Evolutionary conservation across 2,113 vertebrate genomes (phyloP).

Genomic region (Pelecanus crispus): DNA sequence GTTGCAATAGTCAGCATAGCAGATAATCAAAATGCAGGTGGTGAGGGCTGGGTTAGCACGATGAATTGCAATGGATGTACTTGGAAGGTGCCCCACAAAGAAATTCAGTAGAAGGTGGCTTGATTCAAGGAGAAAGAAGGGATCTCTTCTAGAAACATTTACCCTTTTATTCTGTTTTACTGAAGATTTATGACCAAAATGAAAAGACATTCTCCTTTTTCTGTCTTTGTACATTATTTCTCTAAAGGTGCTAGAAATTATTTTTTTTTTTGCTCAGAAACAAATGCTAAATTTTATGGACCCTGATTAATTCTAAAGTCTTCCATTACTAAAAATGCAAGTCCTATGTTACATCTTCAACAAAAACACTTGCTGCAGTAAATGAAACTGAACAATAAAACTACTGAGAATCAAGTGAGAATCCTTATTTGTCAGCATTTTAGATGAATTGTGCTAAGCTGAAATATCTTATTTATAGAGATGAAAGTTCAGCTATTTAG

Average conservation of each 20-base stretch:
- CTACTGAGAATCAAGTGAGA: constrained; percentile 55
- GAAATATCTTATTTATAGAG: constrained; percentile 69
- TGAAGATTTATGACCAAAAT: neutral
- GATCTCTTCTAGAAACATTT: neutral
- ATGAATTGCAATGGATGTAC: neutral
- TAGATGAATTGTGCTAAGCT: constrained; percentile 65
- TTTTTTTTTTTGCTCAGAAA: neutral
- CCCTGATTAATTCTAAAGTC: neutral
- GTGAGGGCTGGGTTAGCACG: neutral
- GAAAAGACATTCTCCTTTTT: neutral
- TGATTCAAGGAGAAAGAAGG: neutral
- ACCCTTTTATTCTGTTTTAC: neutral
- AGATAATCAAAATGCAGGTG: neutral
- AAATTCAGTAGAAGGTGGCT: neutral
- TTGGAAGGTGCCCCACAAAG: neutral
- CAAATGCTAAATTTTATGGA: neutral
- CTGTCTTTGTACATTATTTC: neutral
- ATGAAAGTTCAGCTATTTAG: constrained; percentile 69
- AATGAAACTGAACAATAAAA: constrained; percentile 55
- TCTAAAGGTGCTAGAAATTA: neutral
- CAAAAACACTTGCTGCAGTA: constrained; percentile 45
- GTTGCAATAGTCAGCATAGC: neutral
- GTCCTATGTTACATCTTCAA: constrained; percentile 18
- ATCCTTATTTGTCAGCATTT: constrained; percentile 56
- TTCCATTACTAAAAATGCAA: constrained; percentile 44